Percentiles rank a stretch among this genome's conserved stretches.
Conservation (phyloP, 2,113 vertebrate species). For the Myocastor coypus region DNA sequence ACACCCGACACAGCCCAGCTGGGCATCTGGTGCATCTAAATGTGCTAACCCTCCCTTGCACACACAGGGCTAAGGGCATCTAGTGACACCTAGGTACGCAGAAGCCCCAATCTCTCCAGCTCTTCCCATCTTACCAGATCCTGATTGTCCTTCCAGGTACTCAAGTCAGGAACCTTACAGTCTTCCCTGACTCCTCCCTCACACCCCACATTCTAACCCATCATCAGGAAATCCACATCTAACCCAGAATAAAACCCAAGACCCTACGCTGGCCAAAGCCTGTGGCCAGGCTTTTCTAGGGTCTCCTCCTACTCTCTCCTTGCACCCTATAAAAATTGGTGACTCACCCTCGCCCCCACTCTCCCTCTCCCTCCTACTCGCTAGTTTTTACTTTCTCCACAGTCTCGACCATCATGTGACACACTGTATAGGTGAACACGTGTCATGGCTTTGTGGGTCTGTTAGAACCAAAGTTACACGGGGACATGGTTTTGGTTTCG, state of each 20-base stretch:
- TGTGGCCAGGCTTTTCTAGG: neutral
- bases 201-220: neutral
- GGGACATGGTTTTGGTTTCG: neutral
- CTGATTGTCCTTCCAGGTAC: neutral
- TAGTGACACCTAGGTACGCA: neutral
- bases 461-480: neutral
- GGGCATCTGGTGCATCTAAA: neutral
- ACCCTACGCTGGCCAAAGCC: neutral
- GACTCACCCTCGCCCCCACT: neutral
- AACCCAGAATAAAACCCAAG: neutral
- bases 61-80: neutral
- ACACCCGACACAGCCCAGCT: neutral
- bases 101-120: too few relatives aligned
- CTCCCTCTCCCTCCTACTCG: neutral
- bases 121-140: too few relatives aligned
- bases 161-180: neutral
- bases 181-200: neutral
- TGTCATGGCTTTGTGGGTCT: neutral
- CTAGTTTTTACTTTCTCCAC: neutral
- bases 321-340: too few relatives aligned
- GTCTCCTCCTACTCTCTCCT: neutral
- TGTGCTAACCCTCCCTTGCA: neutral
- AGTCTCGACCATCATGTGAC: too few relatives aligned
- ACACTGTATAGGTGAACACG: neutral
- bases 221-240: neutral